Evolutionary conservation across 2,797 vertebrate genomes (phyloP), one percentile per base, ranked within the genome.

Genomic region (Sebastes kiyomatsui): DNA sequence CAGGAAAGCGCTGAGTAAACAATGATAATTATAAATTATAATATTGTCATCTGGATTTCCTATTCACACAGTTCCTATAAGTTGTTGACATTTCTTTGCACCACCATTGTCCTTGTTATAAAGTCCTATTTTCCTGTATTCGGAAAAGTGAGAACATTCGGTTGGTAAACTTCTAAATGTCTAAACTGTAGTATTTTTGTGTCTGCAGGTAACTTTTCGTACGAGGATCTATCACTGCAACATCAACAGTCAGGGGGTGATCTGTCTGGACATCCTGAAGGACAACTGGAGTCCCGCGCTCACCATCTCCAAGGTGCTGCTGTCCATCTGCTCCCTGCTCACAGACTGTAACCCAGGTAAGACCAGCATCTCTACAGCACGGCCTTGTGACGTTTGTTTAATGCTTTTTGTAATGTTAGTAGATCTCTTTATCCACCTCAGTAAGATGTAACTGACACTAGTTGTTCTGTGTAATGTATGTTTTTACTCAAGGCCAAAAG

Each of bases 151-250:
- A 60, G 27, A 9, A 6, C 25, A 23, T 13, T 13, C 10, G 6
- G 46, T 46, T 46, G 7, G 6, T 46, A 46, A 46, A 46, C 33
- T 22, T 60, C 61, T 11, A 14, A 20, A 9, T 4, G 2, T 32
- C 35, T 72, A 9, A 73, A 5, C 5, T 11, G n/a, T 1, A 0
- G 7, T 2, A 0, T 23, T 16, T 74, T 1, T 77, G 42, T 66
- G 25, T 32, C 22, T 65, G 55, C 91, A 99, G 98, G 98, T 99
- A 58, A 99, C 98, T 0, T 99, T 99, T 91, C 97, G 98, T 75
- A 99, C 98, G 14, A 96, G 98, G 91, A 99, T 99, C 95, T 99
- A 99, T 90, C 98, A 99, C 96, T 99, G 98, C 95, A 99, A 99
- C 89, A 99, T 99, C 88, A 99, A 99, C 96, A 99, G 98, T 88